A percentile compares a stretch with the other conserved stretches of the same genome.
Evolutionary conservation across 2,797 vertebrate genomes (phyloP).

Genomic region (Linurgus olivaceus): DNA sequence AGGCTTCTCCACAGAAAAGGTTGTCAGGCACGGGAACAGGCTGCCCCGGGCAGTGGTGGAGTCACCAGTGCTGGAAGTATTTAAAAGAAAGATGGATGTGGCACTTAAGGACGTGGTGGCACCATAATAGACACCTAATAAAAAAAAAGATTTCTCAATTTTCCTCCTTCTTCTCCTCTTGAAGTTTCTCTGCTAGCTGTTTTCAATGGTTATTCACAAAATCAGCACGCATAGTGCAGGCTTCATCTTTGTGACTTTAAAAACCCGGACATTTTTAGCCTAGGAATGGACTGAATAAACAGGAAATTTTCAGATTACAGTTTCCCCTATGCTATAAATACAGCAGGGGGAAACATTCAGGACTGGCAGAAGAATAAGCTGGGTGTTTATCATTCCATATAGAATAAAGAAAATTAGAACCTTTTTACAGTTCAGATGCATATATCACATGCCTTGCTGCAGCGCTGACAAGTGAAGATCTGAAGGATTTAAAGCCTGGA

Average conservation of each 20-base stretch:
- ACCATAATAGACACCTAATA: rapidly evolving
- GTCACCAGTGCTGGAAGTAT: not conserved
- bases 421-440: not conserved
- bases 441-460: rapidly evolving
- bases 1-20: not conserved
- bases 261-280: not conserved
- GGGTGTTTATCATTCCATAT: not conserved
- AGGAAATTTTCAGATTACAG: not conserved
- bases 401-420: not conserved
- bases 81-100: not conserved
- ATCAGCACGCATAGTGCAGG: no score
- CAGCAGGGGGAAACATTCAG: rapidly evolving
- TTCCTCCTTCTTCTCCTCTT: no score
- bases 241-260: not conserved
- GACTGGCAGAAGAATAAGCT: not conserved
- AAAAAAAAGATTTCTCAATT: rapidly evolving
- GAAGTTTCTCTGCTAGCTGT: not conserved
- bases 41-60: not conserved
- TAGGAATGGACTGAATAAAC: not conserved
- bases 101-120: not conserved
- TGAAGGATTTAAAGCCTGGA: not conserved
- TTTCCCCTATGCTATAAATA: not conserved
- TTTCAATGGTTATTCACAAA: not conserved
- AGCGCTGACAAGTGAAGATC: not conserved
- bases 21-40: not conserved